Evolutionary conservation across 1,140 invertebrate species (phyloP), one percentile per base, ranked within the genome.

Genomic region (Drosophila elegans): DNA sequence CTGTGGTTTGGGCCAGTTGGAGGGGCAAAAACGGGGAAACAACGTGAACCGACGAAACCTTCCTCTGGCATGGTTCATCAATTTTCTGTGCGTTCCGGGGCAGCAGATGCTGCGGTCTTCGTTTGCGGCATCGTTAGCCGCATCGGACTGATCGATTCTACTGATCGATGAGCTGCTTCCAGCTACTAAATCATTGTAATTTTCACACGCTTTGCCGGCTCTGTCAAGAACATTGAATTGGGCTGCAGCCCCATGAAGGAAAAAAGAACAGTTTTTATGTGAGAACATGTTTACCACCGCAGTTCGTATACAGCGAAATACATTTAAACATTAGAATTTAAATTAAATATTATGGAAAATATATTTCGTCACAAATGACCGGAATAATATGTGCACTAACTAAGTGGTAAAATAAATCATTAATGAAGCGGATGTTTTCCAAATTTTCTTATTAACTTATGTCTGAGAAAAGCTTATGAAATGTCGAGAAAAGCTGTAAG

Each of bases 101-200:
- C 59, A 29, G 12, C 45, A 64, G 72, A 74, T 54, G 49, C 69
- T 74, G 73, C 53, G 61, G 72, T 36, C 34, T 54, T 21, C 36
- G 39, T 38, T 45, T 62, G 66, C 42, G 32, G 51, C 71, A 74
- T 51, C 51, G 71, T 74, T 52, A 53, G 68, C 64, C 42, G 68
- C 68, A 72, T 41, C 21, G 29, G 0, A 71, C 68, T 56, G 73
- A 75, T 76, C 59, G 61, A 76, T 76, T 71, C 73, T 41, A 75
- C 59, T 75, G 73, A 76, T 75, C 61, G 61, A 75, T 75, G 72
- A 57, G 72, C 68, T 53, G 73, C 72, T 42, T 53, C 57, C 72
- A 75, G 73, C 42, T 54, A 75, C 61, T 75, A 75, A 75, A 75
- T 75, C 72, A 75, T 59, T 76, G 73, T 76, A 56, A 76, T 76